Conservation (phyloP, 2,888 invertebrate genomes). For the Cephus runcator region DNA sequence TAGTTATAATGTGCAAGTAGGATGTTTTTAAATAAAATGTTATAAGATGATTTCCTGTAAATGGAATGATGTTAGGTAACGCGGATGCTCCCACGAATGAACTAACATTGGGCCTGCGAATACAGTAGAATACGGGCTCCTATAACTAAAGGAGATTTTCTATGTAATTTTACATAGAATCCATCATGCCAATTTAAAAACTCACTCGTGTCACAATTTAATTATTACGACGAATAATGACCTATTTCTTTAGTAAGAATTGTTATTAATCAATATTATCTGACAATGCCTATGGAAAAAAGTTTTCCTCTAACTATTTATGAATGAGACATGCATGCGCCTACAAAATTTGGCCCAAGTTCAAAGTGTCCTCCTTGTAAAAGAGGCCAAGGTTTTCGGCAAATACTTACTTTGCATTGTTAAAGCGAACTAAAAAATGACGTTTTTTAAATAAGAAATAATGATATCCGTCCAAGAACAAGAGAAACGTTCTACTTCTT, state of each 20-base stretch:
- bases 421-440: constrained; percentile 5
- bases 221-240: not conserved
- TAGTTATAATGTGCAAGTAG: not conserved
- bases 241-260: not conserved
- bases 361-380: constrained; percentile 28
- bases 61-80: not conserved
- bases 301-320: constrained; percentile 6
- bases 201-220: not conserved
- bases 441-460: constrained; percentile 12
- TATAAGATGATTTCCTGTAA: not conserved
- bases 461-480: constrained; percentile 1
- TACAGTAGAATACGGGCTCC: not conserved
- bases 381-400: constrained; percentile 33
- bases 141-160: not conserved
- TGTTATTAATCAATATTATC: not conserved
- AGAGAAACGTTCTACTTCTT: constrained; percentile 11
- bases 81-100: not conserved
- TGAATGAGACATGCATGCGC: not conserved
- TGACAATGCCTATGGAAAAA: not conserved
- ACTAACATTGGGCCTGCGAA: not conserved
- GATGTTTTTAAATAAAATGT: not conserved
- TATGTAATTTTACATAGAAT: not conserved
- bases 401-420: constrained; percentile 27
- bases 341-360: constrained; percentile 28
- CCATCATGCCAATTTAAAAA: not conserved